Conservation (phyloP, 2,113 vertebrate species). For the Saguinus midas region DNA sequence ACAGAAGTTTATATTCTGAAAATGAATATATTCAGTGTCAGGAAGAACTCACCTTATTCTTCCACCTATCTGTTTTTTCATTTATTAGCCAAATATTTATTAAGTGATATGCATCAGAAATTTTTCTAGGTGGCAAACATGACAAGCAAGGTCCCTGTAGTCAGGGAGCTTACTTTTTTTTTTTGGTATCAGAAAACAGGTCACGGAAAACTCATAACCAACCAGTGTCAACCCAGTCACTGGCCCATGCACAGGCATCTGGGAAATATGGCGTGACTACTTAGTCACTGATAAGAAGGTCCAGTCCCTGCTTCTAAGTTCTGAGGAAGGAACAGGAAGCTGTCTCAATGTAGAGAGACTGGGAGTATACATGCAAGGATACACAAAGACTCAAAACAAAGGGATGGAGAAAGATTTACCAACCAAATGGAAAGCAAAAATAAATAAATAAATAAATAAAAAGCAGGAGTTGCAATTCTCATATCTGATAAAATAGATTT, state of each 20-base stretch:
- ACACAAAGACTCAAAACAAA: too few relatives aligned
- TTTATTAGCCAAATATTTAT: not conserved
- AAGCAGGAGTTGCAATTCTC: too few relatives aligned
- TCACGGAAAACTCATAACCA: not conserved
- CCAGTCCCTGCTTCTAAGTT: not conserved
- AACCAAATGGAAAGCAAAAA: too few relatives aligned
- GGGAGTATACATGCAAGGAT: too few relatives aligned
- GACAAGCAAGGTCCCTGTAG: not conserved
- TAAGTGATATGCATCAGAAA: not conserved
- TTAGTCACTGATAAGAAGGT: not conserved
- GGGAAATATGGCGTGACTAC: not conserved
- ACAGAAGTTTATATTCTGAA: not conserved
- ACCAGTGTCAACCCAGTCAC: not conserved
- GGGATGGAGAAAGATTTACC: too few relatives aligned
- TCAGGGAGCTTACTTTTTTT: not conserved
- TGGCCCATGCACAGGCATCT: not conserved
- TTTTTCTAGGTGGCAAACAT: not conserved
- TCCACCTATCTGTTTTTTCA: not conserved
- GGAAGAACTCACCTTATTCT: not conserved
- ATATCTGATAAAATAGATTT: too few relatives aligned
- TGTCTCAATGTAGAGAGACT: not conserved
- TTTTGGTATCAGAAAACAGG: not conserved
- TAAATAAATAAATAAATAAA: too few relatives aligned
- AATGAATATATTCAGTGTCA: constrained; percentile 22
- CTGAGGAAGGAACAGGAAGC: not conserved